phyloP scores from a whole-genome alignment of 2,797 vertebrate species.

The Remorina albescens region DNA sequence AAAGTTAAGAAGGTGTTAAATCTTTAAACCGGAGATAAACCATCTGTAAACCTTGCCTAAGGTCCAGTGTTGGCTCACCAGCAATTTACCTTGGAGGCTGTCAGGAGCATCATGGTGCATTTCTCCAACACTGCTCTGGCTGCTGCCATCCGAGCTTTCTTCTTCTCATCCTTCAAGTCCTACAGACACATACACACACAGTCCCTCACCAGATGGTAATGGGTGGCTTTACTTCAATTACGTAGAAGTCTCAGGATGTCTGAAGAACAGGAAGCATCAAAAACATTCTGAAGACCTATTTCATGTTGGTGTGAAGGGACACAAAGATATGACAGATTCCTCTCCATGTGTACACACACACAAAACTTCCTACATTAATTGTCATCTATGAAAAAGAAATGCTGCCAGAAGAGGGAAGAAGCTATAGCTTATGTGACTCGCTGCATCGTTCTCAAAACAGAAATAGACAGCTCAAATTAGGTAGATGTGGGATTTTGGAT shows the following conservation, averaged over 20 bases:
- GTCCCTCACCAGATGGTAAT: conserved; percentile 46
- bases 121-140: conserved; percentile 97
- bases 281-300: conserved; percentile 47
- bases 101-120: conserved; percentile 99
- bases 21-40: conserved; percentile 19
- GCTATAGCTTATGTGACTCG: conserved; percentile 15
- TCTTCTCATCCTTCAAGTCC: conserved; percentile 99
- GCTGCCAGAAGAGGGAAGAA: conserved; percentile 29
- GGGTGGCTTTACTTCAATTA: conserved; percentile 46
- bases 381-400: conserved; percentile 38
- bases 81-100: conserved; percentile 94
- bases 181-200: conserved; percentile 59
- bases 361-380: conserved; percentile 19
- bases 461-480: conserved; percentile 49
- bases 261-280: conserved; percentile 40
- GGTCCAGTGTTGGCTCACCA: conserved; percentile 1
- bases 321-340: conserved; percentile 25
- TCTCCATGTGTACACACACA: conserved; percentile 27
- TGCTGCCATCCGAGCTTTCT: conserved; percentile 97
- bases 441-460: conserved; percentile 28
- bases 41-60: conserved; percentile 18
- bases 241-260: conserved; percentile 33
- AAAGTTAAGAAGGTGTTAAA: conserved; percentile 17
- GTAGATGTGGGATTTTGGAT: conserved; percentile 54
- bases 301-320: conserved; percentile 37